phyloP scores from a whole-genome alignment of 2,797 vertebrate species.

The Enteromius viviparus region DNA sequence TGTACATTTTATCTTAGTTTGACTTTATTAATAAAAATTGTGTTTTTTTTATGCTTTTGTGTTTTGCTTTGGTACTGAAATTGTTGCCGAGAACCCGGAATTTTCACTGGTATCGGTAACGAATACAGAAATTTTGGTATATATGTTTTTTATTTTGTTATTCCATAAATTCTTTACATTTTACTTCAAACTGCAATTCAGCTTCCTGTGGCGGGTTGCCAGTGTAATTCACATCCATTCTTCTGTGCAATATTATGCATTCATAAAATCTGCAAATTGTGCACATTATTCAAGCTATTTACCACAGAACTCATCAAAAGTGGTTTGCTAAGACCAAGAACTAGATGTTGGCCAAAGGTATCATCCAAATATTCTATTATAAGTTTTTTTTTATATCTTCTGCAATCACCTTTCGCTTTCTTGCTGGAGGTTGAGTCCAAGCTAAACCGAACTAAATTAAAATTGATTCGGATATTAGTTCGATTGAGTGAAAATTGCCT shows the following conservation, averaged over 20 bases:
- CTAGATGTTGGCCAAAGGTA: not conserved
- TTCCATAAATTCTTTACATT: not conserved
- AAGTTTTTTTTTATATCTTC: not conserved
- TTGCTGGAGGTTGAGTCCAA: not conserved
- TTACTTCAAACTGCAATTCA: not conserved
- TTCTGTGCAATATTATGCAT: not conserved
- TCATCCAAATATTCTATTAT: not conserved
- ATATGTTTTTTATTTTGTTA: too few species aligned
- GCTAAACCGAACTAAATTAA: conserved; percentile 31
- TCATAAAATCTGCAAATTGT: not conserved
- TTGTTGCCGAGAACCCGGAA: too few species aligned
- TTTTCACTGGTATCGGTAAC: too few species aligned
- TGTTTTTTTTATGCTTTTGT: too few species aligned
- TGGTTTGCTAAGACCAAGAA: not conserved
- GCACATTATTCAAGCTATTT: not conserved
- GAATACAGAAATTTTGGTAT: too few species aligned
- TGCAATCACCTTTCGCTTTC: conserved; percentile 19
- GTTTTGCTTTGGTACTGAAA: too few species aligned
- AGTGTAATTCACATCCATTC: not conserved
- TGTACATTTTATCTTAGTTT: too few species aligned
- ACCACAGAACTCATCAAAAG: not conserved
- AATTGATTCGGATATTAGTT: conserved; percentile 41
- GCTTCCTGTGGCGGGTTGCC: not conserved
- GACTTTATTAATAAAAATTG: too few species aligned
- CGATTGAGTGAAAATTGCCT: conserved; percentile 30